A percentile compares a stretch with the other conserved stretches of the same genome.
phyloP scores from a whole-genome alignment of 2,113 vertebrate species.

The Salminus brasiliensis region DNA sequence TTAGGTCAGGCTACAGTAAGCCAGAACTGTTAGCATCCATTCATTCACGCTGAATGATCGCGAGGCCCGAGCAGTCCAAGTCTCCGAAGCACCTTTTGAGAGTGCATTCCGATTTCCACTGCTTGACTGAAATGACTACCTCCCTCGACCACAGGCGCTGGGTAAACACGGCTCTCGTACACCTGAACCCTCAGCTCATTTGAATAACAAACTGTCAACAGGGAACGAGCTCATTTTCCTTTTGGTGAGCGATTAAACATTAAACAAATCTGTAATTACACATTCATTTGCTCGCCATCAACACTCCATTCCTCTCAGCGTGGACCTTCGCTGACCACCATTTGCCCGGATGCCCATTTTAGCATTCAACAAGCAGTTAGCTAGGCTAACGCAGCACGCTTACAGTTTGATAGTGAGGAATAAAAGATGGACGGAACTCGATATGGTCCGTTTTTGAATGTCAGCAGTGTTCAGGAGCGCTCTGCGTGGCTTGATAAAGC shows the following conservation, averaged over 20 bases:
- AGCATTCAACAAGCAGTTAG: constrained; percentile 48
- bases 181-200: constrained; percentile 49
- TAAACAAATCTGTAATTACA: constrained; percentile 69
- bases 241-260: constrained; percentile 72
- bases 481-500: constrained; percentile 33
- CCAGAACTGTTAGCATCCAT: neutral
- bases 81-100: neutral
- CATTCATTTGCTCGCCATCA: constrained; percentile 59
- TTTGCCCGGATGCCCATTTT: constrained; percentile 68
- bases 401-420: neutral
- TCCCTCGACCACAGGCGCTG: constrained; percentile 43
- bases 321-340: constrained; percentile 59
- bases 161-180: constrained; percentile 51
- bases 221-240: constrained; percentile 65
- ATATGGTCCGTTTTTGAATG: constrained; percentile 40
- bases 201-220: constrained; percentile 58
- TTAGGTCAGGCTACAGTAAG: neutral
- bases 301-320: constrained; percentile 65
- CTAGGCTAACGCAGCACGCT: constrained; percentile 23
- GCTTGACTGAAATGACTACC: constrained; percentile 1
- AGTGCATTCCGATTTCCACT: neutral
- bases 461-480: constrained; percentile 23
- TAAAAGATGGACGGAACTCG: constrained; percentile 20
- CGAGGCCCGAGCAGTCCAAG: too few species aligned
- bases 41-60: constrained; percentile 3